Evolutionary conservation across 1,140 invertebrate species (phyloP).

Genomic region (Pseudomyrmex gracilis): DNA sequence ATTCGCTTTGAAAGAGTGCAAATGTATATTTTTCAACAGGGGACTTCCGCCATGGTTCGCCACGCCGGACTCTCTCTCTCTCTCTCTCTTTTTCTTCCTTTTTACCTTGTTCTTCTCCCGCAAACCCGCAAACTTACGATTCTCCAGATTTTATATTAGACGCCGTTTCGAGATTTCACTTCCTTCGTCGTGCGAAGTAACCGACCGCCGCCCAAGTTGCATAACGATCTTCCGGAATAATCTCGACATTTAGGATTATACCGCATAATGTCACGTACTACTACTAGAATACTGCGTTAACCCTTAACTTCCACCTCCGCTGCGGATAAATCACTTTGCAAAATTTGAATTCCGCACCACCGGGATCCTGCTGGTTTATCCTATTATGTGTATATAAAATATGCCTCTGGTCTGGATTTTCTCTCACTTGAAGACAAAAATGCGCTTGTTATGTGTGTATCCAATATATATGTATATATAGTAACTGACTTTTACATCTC

Average conservation of each 20-base stretch:
- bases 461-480: not conserved
- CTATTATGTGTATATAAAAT: not conserved
- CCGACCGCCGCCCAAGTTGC: not conserved
- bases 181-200: constrained; percentile 3
- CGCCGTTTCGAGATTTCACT: constrained; percentile 12
- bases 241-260: not conserved
- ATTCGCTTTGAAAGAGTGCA: constrained; percentile 66
- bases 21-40: constrained; percentile 72
- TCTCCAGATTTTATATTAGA: constrained; percentile 36
- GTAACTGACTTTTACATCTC: not conserved
- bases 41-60: constrained; percentile 55
- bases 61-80: not conserved
- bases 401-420: not conserved
- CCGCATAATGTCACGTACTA: not conserved
- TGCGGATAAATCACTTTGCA: not conserved
- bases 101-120: not conserved
- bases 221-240: constrained; percentile 12
- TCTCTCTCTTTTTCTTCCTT: not conserved
- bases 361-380: not conserved
- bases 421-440: not conserved
- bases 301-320: constrained; percentile 10
- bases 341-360: not conserved
- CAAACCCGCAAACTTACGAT: constrained; percentile 38
- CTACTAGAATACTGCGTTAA: not conserved
- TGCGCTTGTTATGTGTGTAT: not conserved